Conservation (phyloP, 2,113 vertebrate species). For the Phocoena phocoena region DNA sequence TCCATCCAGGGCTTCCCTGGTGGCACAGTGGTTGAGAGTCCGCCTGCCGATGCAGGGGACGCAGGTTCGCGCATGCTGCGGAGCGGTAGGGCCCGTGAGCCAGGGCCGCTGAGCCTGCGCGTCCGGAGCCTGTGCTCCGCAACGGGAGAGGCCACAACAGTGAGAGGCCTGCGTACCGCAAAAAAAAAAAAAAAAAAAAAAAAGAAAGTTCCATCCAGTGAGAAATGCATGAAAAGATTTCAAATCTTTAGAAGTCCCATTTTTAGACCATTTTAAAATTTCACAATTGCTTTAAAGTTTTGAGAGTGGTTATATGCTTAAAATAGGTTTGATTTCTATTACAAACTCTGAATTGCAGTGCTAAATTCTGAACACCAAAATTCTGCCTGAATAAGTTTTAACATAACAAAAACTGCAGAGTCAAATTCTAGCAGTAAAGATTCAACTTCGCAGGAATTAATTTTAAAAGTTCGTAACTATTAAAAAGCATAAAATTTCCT, state of each 20-base stretch:
- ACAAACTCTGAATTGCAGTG: neutral
- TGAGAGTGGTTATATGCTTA: neutral
- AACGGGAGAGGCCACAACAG: too few relatives aligned
- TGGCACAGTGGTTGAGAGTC: too few relatives aligned
- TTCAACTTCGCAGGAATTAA: conserved; percentile 38
- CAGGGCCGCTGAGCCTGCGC: too few relatives aligned
- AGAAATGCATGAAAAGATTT: conserved; percentile 26
- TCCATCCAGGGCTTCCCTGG: neutral
- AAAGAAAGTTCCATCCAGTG: conserved; percentile 1
- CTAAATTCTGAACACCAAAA: conserved; percentile 51
- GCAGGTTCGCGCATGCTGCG: too few relatives aligned
- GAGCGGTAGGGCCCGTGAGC: too few relatives aligned
- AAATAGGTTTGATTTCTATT: conserved; percentile 37
- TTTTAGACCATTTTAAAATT: conserved; percentile 55
- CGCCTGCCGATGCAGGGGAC: too few relatives aligned
- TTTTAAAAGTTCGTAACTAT: conserved; percentile 47
- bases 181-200: too few relatives aligned
- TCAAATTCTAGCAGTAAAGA: conserved; percentile 41
- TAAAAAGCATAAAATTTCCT: conserved; percentile 40
- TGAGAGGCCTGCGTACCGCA: too few relatives aligned
- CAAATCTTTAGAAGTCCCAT: conserved; percentile 20
- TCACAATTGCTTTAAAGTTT: conserved; percentile 15
- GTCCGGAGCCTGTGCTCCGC: too few relatives aligned
- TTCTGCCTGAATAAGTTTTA: conserved; percentile 59
- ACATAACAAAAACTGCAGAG: conserved; percentile 33